These are phyloP conservation scores for Argya squamiceps DNA, from an alignment of 2,797 vertebrate species.

Conservation along the genomic window DNA sequence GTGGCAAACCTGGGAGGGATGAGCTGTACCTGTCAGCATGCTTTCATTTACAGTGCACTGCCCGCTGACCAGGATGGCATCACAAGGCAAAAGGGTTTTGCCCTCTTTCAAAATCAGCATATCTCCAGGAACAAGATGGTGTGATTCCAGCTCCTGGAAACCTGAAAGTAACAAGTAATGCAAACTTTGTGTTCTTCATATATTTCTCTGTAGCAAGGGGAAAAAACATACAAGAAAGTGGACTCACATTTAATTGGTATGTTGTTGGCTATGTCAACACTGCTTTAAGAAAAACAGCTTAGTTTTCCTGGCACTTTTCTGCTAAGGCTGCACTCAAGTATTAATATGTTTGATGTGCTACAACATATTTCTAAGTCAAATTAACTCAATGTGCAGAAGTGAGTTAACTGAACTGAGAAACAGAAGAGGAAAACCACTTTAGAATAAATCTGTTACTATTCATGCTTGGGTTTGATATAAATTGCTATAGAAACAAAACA, in stretches of 20 bases:
- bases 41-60: constrained; percentile 79
- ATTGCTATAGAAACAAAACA: background rate
- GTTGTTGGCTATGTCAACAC: background rate
- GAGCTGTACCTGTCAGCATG: constrained; percentile 78
- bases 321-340: background rate
- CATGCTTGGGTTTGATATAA: background rate
- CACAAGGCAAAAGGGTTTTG: constrained; percentile 74
- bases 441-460: background rate
- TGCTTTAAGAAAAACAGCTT: background rate
- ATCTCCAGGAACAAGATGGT: constrained; percentile 79
- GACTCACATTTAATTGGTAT: background rate
- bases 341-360: background rate
- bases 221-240: background rate
- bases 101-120: constrained; percentile 70
- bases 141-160: constrained; percentile 70
- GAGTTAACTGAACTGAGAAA: background rate
- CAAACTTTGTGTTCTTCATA: background rate
- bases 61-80: constrained; percentile 76
- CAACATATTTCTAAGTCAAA: background rate
- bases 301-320: background rate
- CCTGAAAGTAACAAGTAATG: constrained; percentile 51
- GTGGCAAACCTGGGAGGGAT: background rate
- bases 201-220: background rate
- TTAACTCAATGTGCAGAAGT: background rate
- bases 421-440: background rate